Evolutionary conservation across 2,888 invertebrate species (phyloP), one percentile per base, ranked within the genome.

Genomic region (Aradus depressus): DNA sequence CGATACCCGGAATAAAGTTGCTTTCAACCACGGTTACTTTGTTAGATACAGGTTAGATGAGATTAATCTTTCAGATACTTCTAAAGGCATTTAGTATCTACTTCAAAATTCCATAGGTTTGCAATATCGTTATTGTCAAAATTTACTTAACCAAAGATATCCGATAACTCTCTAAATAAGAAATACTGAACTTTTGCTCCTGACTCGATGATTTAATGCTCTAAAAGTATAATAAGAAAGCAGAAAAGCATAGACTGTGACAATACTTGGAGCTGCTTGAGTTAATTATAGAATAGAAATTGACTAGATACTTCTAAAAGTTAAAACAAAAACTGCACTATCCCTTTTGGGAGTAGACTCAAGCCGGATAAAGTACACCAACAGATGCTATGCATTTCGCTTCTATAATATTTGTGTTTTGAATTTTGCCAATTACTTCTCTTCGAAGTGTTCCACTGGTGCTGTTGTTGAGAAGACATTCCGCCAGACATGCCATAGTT

Each of bases 391-490:
- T 47, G 47, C 47, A 26, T 47, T 47, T 47, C 47, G 37, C 47
- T 47, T 47, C 37, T 37, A 47, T 38, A 47, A 47, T 37, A 47
- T 47, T 47, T 47, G 47, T n/a, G n/a, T 47, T 47, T 47, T 47
- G 35, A 37, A 47, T 47, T 47, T 47, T 35, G 26, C 47, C 23
- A 69, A 67, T 70, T 71, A 71, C 71, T 70, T 71, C 68, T 68
- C 68, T 70, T 71, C 63, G 68, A 69, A 64, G 68, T 62, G 68
- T 68, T 70, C 70, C 70, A 71, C 63, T 68, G 68, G 64, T 65
- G 67, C 64, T 69, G 70, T 64, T 67, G 68, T 63, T 67, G 69
- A 35, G 54, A 42, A 23, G 53, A 44, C 50, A 57, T 57, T 48
- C 52, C 52, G 49, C 57, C 51, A 39, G 50, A 25, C 54, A 56